Evolutionary conservation across 2,797 vertebrate species (phyloP), one percentile per base, ranked within the genome.

Genomic region (Malacoctenus gilli): DNA sequence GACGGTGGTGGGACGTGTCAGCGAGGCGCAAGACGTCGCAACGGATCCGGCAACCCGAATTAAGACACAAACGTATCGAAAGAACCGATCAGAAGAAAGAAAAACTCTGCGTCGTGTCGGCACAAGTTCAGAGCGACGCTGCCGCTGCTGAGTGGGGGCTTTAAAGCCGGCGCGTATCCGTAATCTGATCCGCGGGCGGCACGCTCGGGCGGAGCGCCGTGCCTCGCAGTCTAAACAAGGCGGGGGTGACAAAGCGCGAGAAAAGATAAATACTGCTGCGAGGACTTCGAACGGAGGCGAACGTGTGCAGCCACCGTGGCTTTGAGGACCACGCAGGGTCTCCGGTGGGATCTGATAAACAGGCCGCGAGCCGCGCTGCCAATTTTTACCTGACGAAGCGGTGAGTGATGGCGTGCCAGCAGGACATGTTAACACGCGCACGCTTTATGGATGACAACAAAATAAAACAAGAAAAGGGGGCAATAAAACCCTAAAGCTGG

Each of bases 121-220:
- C 47, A 56, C 35, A 30, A 47, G 40, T 43, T 31, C 43, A 8
- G 22, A 56, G 49, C 38, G 60, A 44, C 53, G 16, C 36, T 20
- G 42, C 38, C 41, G 4, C 35, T 56, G 73, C 59, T 71, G 61
- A 68, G 54, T 62, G 37, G 22, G n/a, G 19, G 39, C 36, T 59
- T 53, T 47, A 40, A 58, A 37, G 15, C 21, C 12, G 46, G 8
- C 22, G 15, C n/a, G 12, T 31, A 28, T 59, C 28, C 14, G 80
- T 70, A 83, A 83, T 62, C 20, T 55, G 62, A 84, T 54, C 30
- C 72, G 62, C 25, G 47, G 22, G 11, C 54, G 41, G 52, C 40
- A 22, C 46, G 57, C 72, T 58, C 74, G 64, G 75, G 70, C 32
- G 6, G 30, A 70, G 50, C 46, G 51, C 23, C 16, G 28, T 16